Conservation (phyloP, 2,113 vertebrate genomes). For the Morone saxatilis region DNA sequence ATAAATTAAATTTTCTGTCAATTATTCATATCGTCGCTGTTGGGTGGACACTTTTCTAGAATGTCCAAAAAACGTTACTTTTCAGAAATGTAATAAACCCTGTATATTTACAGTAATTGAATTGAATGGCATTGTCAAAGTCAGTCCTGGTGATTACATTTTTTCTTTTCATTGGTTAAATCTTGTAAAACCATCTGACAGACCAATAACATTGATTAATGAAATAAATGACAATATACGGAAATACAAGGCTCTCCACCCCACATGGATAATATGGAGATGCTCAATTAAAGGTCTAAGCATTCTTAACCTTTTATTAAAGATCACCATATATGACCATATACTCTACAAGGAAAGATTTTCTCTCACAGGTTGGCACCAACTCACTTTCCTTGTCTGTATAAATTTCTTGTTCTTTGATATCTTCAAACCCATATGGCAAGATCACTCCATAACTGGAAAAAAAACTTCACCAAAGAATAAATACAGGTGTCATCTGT, state of each 20-base stretch:
- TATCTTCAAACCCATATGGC: conserved; percentile 5
- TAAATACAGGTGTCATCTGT: conserved; percentile 52
- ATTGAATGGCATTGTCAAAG: no score
- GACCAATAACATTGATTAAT: no score
- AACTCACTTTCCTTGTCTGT: neutral
- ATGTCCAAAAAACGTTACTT: no score
- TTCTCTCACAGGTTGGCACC: neutral
- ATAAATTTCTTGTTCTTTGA: conserved; percentile 13
- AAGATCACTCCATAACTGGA: conserved; percentile 4
- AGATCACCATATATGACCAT: neutral
- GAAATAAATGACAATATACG: no score
- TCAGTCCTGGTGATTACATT: no score
- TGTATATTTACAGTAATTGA: no score
- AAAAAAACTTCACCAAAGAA: conserved; percentile 31
- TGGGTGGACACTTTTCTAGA: no score
- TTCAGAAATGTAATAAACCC: no score
- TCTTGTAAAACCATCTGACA: no score
- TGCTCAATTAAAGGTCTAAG: neutral
- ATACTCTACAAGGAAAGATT: neutral
- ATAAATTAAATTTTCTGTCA: neutral
- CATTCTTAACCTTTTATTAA: neutral
- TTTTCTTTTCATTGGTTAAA: no score
- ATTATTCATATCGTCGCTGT: neutral
- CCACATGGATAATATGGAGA: neutral
- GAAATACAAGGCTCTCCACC: no score